phyloP scores from a whole-genome alignment of 2,113 vertebrate species.

The Clupea harengus region DNA sequence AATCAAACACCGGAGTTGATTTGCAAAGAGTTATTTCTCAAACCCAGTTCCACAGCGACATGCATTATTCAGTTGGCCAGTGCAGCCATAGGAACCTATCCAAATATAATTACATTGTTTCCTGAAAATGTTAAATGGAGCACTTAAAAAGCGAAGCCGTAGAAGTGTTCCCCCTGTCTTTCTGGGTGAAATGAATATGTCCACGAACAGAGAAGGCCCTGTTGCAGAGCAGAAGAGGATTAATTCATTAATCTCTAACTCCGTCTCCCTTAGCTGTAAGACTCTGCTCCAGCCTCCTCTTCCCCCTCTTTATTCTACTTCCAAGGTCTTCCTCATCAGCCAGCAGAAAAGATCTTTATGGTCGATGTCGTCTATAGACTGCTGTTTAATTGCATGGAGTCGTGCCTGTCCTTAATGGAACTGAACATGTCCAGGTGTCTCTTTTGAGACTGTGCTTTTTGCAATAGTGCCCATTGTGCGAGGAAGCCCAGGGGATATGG shows the following conservation, averaged over 20 bases:
- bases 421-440: constrained; percentile 51
- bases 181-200: constrained; percentile 26
- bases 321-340: constrained; percentile 42
- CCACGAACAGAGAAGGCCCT: constrained; percentile 29
- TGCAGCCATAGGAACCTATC: not conserved
- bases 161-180: not conserved
- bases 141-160: not conserved
- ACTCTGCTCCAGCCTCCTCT: constrained; percentile 35
- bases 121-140: constrained; percentile 10
- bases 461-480: constrained; percentile 42
- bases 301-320: constrained; percentile 34
- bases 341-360: constrained; percentile 30
- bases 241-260: constrained; percentile 26
- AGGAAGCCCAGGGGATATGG: constrained; percentile 48
- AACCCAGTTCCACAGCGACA: not conserved
- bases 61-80: constrained; percentile 10
- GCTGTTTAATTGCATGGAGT: constrained; percentile 39
- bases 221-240: constrained; percentile 24
- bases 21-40: constrained; percentile 26
- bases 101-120: constrained; percentile 12
- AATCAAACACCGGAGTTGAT: not conserved
- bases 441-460: constrained; percentile 34
- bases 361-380: constrained; percentile 37
- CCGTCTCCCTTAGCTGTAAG: constrained; percentile 29
- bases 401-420: constrained; percentile 46